phyloP scores from a whole-genome alignment of 30 jellyfish, hydroid and myxozoan genomes.

The Euphysa ruthae region DNA sequence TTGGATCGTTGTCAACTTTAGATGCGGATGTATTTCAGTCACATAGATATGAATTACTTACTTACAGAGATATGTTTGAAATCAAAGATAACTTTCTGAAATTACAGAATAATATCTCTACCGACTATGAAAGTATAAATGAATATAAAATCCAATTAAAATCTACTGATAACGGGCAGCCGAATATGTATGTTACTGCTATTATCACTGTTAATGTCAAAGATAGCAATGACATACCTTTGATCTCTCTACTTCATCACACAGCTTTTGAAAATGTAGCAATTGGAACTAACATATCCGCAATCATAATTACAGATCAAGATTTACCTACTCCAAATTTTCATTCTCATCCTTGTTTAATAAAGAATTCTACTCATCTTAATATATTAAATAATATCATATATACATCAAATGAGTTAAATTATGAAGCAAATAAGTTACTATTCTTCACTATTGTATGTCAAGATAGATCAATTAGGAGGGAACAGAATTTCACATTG shows the following conservation, averaged over 20 bases:
- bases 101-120: neutral
- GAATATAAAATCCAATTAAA: neutral
- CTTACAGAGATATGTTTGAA: conserved; percentile 17
- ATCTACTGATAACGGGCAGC: conserved; percentile 27
- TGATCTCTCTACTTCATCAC: neutral
- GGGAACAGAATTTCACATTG: conserved; percentile 20
- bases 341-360: neutral
- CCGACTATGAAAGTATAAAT: conserved; percentile 16
- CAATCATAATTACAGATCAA: conserved; percentile 9
- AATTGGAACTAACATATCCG: conserved; percentile 1
- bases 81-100: neutral
- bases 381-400: neutral
- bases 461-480: conserved; percentile 43
- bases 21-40: conserved; percentile 34
- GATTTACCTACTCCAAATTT: conserved; percentile 1
- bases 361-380: neutral
- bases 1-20: conserved; percentile 11
- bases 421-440: conserved; percentile 5
- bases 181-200: neutral
- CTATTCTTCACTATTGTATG: conserved; percentile 33
- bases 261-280: conserved; percentile 11
- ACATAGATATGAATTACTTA: neutral
- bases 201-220: neutral
- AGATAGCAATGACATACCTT: conserved; percentile 31
- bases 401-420: neutral